Evolutionary conservation across 2,797 vertebrate species (phyloP).

Genomic region (Mionectes olivaceus): DNA sequence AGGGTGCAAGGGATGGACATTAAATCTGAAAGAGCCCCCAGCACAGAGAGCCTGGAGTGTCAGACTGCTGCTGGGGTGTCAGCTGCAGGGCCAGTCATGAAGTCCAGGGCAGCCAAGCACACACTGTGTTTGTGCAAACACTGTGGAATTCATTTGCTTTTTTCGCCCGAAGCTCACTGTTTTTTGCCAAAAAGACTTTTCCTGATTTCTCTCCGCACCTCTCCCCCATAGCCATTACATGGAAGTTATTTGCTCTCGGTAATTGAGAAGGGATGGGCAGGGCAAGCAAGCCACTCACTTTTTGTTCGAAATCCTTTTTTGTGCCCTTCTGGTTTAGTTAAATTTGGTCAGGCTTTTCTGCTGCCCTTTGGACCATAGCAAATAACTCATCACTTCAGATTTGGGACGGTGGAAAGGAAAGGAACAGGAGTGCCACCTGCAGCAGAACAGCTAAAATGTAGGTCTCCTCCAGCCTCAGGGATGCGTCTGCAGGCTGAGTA

Average conservation of each 20-base stretch:
- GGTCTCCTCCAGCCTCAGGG: background rate
- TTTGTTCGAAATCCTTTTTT: slow-evolving; percentile 60
- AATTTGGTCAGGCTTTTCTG: slow-evolving; percentile 69
- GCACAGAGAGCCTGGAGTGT: background rate
- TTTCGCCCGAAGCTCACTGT: background rate
- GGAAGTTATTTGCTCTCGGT: slow-evolving; percentile 62
- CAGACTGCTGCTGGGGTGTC: background rate
- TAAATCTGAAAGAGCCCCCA: background rate
- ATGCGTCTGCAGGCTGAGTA: background rate
- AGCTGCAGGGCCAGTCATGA: background rate
- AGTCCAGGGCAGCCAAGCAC: background rate
- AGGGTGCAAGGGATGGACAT: background rate
- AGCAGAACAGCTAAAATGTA: background rate
- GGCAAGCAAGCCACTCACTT: slow-evolving; percentile 52
- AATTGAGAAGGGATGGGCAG: slow-evolving; percentile 64
- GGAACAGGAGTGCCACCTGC: slow-evolving; percentile 64
- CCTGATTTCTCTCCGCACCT: slow-evolving; percentile 1
- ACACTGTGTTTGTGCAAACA: background rate
- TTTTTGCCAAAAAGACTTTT: slow-evolving; percentile 21
- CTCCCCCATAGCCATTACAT: slow-evolving; percentile 16
- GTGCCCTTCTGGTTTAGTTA: slow-evolving; percentile 67
- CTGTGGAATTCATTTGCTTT: background rate
- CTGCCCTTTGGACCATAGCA: slow-evolving; percentile 63
- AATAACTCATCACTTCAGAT: slow-evolving; percentile 54
- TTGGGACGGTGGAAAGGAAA: background rate